These are phyloP conservation scores for Ganaspis sp. DNA, from an alignment of 1,140 invertebrate genomes.

Conservation along the genomic window DNA sequence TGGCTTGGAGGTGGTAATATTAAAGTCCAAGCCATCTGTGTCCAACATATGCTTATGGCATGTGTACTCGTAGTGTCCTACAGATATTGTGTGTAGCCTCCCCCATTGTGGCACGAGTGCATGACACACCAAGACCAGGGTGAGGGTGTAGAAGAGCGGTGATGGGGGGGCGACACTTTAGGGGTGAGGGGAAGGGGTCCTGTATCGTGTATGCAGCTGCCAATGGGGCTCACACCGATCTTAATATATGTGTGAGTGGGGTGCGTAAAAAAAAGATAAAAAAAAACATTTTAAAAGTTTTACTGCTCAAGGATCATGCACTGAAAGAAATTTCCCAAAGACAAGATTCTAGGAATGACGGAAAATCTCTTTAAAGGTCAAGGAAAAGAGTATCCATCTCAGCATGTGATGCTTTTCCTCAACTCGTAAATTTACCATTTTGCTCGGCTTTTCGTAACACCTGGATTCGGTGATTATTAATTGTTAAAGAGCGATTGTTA, in stretches of 20 bases:
- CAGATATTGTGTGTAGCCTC: conserved; percentile 64
- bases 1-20: conserved; percentile 49
- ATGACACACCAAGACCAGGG: conserved; percentile 50
- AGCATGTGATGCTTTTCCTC: neutral
- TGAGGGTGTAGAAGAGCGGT: conserved; percentile 45
- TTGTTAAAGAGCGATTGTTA: too few species aligned
- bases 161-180: neutral
- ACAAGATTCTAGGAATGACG: neutral
- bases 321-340: neutral
- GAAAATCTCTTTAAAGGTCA: neutral
- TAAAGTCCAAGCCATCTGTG: conserved; percentile 66
- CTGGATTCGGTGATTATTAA: too few species aligned
- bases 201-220: conserved; percentile 51
- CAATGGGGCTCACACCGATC: conserved; percentile 30
- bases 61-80: conserved; percentile 61
- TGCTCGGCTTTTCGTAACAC: neutral
- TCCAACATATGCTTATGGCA: conserved; percentile 63
- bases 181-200: conserved; percentile 13
- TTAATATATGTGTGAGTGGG: neutral
- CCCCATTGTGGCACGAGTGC: conserved; percentile 58
- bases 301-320: neutral
- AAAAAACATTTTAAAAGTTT: neutral
- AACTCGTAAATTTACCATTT: neutral
- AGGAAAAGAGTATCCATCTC: neutral
- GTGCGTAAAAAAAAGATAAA: neutral